Percentiles rank a stretch among this genome's conserved stretches.
These are phyloP conservation scores for Peromyscus californicus DNA, from an alignment of 2,113 vertebrate genomes.

Conservation along the genomic window DNA sequence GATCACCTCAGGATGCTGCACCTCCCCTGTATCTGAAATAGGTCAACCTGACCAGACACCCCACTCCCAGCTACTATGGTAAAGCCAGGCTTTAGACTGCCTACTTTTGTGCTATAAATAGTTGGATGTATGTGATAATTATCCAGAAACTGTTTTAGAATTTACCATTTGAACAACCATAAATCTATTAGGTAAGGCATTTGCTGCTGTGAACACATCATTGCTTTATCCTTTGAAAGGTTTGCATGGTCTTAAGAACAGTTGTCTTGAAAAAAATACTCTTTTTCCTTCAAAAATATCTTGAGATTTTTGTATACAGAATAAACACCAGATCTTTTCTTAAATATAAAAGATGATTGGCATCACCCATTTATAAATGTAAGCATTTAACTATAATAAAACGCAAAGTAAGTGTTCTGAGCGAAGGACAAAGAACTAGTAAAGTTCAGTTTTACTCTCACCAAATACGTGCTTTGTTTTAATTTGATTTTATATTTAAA, in stretches of 20 bases:
- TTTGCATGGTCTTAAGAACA: background rate
- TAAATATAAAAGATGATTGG: background rate
- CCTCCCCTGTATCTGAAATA: background rate
- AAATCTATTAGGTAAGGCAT: background rate
- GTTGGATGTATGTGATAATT: background rate
- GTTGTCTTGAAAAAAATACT: background rate
- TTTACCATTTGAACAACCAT: background rate
- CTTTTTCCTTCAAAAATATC: background rate
- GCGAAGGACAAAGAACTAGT: background rate
- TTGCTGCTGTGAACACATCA: background rate
- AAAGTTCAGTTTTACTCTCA: background rate
- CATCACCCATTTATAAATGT: background rate
- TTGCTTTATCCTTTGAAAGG: constrained; percentile 1
- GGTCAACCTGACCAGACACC: background rate
- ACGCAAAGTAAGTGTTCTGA: background rate
- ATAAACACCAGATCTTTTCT: background rate
- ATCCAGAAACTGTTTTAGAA: background rate
- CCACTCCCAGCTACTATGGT: background rate
- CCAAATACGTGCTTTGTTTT: background rate
- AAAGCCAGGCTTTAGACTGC: background rate
- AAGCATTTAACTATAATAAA: background rate
- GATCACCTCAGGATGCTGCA: background rate
- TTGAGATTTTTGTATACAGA: background rate
- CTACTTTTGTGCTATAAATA: background rate
- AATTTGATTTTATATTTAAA: background rate